Evolutionary conservation across 2,888 invertebrate species (phyloP).

Genomic region (Therioaphis trifolii): DNA sequence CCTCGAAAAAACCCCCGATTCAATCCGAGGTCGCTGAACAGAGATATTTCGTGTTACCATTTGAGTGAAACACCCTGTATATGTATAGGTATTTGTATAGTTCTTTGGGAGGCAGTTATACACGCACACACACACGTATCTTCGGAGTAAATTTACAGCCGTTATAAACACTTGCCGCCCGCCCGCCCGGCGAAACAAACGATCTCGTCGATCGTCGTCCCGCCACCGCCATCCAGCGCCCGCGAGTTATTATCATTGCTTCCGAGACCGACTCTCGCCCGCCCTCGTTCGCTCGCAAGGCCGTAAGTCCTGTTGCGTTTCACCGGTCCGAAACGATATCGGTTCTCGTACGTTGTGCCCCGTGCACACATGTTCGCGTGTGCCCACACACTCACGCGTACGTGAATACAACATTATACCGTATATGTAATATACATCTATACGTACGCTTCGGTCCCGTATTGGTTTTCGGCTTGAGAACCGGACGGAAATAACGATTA

Average conservation of each 20-base stretch:
- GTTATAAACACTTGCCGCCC: conserved; percentile 52
- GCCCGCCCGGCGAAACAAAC: conserved; percentile 45
- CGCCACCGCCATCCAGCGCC: background rate
- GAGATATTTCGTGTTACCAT: no score
- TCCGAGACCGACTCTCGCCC: background rate
- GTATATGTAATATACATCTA: no score
- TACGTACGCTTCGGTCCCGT: no score
- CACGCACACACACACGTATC: background rate
- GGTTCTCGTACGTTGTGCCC: background rate
- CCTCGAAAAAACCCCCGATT: no score
- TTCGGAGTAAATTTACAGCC: conserved; percentile 32
- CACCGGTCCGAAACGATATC: background rate
- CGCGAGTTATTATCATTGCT: conserved; percentile 56
- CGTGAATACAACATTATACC: no score
- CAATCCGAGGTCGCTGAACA: no score
- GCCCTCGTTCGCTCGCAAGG: background rate
- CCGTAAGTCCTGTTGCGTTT: conserved; percentile 18
- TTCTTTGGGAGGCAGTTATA: conserved; percentile 11
- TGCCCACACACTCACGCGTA: no score
- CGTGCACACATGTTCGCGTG: background rate
- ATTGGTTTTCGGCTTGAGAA: no score
- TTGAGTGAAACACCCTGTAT: no score
- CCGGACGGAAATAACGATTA: no score
- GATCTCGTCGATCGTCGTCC: conserved; percentile 45
- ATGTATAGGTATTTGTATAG: background rate